Percentiles rank a stretch among this genome's conserved stretches.
Evolutionary conservation across 2,797 vertebrate genomes (phyloP).

Genomic region (Stomatorhinus walkeri): DNA sequence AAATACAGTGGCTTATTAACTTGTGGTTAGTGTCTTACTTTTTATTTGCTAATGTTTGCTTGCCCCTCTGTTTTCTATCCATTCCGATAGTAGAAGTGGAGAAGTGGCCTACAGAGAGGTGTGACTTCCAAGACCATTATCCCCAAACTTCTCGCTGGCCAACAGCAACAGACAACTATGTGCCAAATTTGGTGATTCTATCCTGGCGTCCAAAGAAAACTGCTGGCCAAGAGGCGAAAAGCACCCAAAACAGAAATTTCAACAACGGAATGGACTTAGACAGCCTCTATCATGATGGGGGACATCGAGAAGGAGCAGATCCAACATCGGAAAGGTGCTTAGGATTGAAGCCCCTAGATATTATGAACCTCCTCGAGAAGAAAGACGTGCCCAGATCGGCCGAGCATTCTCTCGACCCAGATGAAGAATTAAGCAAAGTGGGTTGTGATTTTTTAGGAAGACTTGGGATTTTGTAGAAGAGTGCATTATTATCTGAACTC

Average conservation of each 20-base stretch:
- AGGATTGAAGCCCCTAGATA: neutral
- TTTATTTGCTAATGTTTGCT: neutral
- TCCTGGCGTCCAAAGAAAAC: neutral
- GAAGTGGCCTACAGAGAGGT: neutral
- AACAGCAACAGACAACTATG: neutral
- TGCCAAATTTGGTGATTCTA: neutral
- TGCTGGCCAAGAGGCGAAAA: neutral
- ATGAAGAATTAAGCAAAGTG: neutral
- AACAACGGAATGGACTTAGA: neutral
- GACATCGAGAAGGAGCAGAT: neutral
- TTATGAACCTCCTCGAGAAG: neutral
- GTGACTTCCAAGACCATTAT: neutral
- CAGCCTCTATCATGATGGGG: neutral
- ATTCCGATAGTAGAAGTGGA: neutral
- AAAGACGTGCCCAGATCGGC: neutral
- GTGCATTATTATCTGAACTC: neutral
- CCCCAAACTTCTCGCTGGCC: neutral
- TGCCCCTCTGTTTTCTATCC: neutral
- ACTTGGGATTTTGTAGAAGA: neutral
- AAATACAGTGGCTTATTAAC: neutral
- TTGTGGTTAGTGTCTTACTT: neutral
- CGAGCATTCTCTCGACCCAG: neutral
- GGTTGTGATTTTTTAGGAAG: neutral
- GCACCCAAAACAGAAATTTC: neutral
- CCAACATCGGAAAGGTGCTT: neutral